Base-by-base conservation (phyloP, 30 jellyfish, hydroid and myxozoan genomes). In the Sanderia malayensis region DNA sequence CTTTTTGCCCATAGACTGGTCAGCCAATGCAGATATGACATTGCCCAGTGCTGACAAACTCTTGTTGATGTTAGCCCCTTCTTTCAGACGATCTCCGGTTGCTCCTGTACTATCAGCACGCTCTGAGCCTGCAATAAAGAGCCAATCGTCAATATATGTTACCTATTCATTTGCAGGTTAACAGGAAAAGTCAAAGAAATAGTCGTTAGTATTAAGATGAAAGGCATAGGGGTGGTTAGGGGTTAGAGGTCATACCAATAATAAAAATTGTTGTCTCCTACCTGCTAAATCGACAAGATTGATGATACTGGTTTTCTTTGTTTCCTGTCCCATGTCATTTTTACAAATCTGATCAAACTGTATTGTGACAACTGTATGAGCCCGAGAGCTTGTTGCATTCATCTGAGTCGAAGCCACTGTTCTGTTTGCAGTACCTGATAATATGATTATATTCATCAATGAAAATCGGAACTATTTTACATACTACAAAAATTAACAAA, bases 351-450 rank as follows among this genome's bases (percentile, higher is more conserved):
- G 98, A 58, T 90, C 98, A 79, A 90, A 90, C 73, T 84, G 96
- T 45, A 90, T 90, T 28, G 98, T 90, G 64, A 90, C 98, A 19
- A 90, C 98, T 9, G 98, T 90, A 46, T 90, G 98, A 13, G 98
- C 98, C 24, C 98, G 74, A 1, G 98, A 90, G 71, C 98, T 90
- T 4, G 98, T 90, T n/a, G 98, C 98, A 66, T 90, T 90, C 98
- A 90, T 90, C 33, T 90, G 93, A 1, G 98, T 90, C 37, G 98
- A 83, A 11, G 98, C 98, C 32, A 90, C 98, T 0, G 98, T 90
- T 65, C 98, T 75, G 83, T 90, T 90, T 4, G 98, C 96, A 41
- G 98, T 90, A 15, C 98, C 98, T 90, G 58, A 8, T 44, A 61
- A 24, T 1, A 46, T n/a, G n/a, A n/a, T n/a, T n/a, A n/a, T n/a